Evolutionary conservation across 2,888 invertebrate species (phyloP).

Genomic region (Agrilus mali): DNA sequence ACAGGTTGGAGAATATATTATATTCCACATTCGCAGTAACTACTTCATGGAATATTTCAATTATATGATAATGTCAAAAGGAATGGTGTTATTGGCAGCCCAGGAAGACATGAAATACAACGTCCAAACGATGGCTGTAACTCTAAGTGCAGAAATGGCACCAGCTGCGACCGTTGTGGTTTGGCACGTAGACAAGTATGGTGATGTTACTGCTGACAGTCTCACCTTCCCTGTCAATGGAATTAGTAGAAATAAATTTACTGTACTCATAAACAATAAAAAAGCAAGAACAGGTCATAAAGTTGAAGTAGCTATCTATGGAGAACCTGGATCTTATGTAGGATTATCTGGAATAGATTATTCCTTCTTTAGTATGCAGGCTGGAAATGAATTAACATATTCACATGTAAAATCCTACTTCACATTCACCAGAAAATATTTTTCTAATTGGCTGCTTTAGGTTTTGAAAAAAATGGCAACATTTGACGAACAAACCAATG

Average conservation of each 20-base stretch:
- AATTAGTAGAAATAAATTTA: slow-evolving; percentile 83
- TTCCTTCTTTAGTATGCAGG: slow-evolving; percentile 85
- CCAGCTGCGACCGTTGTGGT: slow-evolving; percentile 84
- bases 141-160: slow-evolving; percentile 79
- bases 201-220: slow-evolving; percentile 81
- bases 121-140: slow-evolving; percentile 69
- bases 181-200: slow-evolving; percentile 72
- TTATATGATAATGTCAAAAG: slow-evolving; percentile 86
- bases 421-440: not conserved
- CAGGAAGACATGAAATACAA: slow-evolving; percentile 71
- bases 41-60: slow-evolving; percentile 81
- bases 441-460: slow-evolving; percentile 25
- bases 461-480: slow-evolving; percentile 77
- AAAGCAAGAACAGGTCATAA: slow-evolving; percentile 89
- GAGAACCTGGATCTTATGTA: slow-evolving; percentile 90
- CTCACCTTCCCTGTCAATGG: slow-evolving; percentile 96
- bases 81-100: slow-evolving; percentile 73
- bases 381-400: slow-evolving; percentile 80
- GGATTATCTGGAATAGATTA: slow-evolving; percentile 83
- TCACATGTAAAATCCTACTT: slow-evolving; percentile 49
- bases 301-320: slow-evolving; percentile 86
- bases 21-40: slow-evolving; percentile 88
- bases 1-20: slow-evolving; percentile 85
- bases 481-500: slow-evolving; percentile 77
- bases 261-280: slow-evolving; percentile 77